Evolutionary conservation across 2,113 vertebrate species (phyloP), one percentile per base, ranked within the genome.

Genomic region (Mola mola): DNA sequence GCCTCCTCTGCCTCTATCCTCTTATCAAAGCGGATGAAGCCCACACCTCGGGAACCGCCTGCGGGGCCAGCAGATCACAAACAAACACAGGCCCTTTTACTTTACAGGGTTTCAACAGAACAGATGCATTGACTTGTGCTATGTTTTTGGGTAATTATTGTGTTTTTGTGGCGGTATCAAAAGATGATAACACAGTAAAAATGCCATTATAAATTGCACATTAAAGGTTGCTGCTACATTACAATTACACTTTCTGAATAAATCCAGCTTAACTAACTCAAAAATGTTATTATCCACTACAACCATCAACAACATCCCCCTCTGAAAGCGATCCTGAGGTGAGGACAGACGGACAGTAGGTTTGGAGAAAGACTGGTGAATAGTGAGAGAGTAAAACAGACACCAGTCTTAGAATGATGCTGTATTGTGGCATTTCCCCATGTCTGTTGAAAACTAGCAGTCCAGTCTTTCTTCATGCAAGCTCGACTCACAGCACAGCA

Each of bases 11-110:
- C 97, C 87, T 99, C 97, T 90, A 99, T 98, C 92, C 97, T 97
- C 93, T 99, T 99, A 93, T 99, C 98, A 91, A 99, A 99, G 88
- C 97, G 98, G 83, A 99, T 99, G 92, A 99, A 99, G 89, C 97
- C 98, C 83, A 99, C 98, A 78, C 98, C 97, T 92, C 97, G 94
- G 85, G 97, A 99, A 74, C 98, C 97, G 87, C 97, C 97, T 99
- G 92, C 72, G 90, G 90, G 92, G 91, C 90, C 90, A 92, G 83
- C 86, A 93, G 66, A 91, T 84, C 91, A 92, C 19, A 92, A 92
- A 88, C 85, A 88, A 84, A 86, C 78, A 81, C 63, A 67, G 72
- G 36, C 44, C 61, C 37, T 73, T 88, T 92, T 89, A 93, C 86
- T 91, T 88, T 61, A 82, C 85, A 67, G 63, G 31, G 69, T 81